Evolutionary conservation across 1,140 invertebrate genomes (phyloP).

Genomic region (Anoplolepis gracilipes): DNA sequence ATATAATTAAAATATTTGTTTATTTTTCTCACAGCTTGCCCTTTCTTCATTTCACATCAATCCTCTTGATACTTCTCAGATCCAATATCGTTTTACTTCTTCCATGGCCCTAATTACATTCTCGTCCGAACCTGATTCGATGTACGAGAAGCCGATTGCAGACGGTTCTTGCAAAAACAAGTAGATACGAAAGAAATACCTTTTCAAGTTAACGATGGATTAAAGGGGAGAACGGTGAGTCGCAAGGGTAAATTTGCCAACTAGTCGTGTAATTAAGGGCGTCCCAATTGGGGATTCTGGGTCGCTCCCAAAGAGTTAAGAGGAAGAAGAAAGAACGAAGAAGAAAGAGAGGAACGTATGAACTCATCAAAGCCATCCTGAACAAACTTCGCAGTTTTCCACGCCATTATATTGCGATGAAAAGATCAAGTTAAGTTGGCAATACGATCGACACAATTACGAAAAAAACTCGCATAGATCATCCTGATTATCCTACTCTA

Average conservation of each 20-base stretch:
- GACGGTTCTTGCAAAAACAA: conserved; percentile 10
- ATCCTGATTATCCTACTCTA: neutral
- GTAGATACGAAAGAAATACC: conserved; percentile 40
- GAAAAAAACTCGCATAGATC: neutral
- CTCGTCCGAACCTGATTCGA: conserved; percentile 21
- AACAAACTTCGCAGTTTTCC: conserved; percentile 15
- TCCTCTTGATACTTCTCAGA: neutral
- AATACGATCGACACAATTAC: neutral
- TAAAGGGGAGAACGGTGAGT: conserved; percentile 17
- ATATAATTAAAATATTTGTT: neutral
- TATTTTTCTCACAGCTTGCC: neutral
- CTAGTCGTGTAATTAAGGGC: conserved; percentile 61
- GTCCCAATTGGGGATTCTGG: conserved; percentile 52
- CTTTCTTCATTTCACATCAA: conserved; percentile 9
- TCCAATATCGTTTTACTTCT: neutral
- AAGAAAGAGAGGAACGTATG: neutral
- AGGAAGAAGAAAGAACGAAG: neutral
- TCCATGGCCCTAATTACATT: conserved; percentile 35
- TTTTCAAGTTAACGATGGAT: conserved; percentile 50
- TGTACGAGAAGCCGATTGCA: conserved; percentile 37
- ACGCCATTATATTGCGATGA: conserved; percentile 39
- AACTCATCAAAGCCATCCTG: conserved; percentile 20
- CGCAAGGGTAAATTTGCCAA: conserved; percentile 65
- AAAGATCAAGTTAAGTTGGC: conserved; percentile 10
- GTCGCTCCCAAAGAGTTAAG: neutral